Evolutionary conservation across 2,797 vertebrate species (phyloP).

Genomic region (Notoglanidium macrostoma): DNA sequence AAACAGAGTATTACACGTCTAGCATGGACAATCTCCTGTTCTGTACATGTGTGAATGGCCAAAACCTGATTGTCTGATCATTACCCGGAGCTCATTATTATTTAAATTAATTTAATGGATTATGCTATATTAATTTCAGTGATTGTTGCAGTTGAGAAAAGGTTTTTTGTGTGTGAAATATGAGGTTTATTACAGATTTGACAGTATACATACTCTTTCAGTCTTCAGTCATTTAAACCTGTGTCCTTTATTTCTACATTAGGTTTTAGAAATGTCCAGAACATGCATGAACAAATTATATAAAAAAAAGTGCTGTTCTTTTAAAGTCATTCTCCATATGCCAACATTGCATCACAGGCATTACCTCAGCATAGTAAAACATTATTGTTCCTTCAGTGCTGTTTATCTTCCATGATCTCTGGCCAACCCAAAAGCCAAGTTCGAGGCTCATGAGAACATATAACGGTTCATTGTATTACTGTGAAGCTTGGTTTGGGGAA

Average conservation of each 20-base stretch:
- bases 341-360: conserved; percentile 38
- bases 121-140: not conserved
- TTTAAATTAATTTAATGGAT: not conserved
- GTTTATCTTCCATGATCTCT: conserved; percentile 49
- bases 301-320: not conserved
- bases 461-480: conserved; percentile 34
- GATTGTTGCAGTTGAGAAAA: not conserved
- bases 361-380: conserved; percentile 48
- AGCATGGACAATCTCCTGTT: too few relatives aligned
- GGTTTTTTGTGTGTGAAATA: not conserved
- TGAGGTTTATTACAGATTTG: conserved; percentile 14
- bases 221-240: not conserved
- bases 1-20: too few relatives aligned
- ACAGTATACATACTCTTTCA: not conserved
- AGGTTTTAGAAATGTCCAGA: not conserved
- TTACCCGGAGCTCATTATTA: too few relatives aligned
- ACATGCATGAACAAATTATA: not conserved
- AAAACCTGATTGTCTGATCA: too few relatives aligned
- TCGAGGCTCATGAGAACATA: conserved; percentile 36
- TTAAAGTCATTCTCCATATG: not conserved
- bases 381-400: conserved; percentile 29
- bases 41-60: too few relatives aligned
- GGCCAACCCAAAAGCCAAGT: conserved; percentile 30
- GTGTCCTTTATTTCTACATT: not conserved
- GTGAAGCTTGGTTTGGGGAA: not conserved